Evolutionary conservation across 2,113 vertebrate genomes (phyloP).

Genomic region (Balaenoptera acutorostrata): DNA sequence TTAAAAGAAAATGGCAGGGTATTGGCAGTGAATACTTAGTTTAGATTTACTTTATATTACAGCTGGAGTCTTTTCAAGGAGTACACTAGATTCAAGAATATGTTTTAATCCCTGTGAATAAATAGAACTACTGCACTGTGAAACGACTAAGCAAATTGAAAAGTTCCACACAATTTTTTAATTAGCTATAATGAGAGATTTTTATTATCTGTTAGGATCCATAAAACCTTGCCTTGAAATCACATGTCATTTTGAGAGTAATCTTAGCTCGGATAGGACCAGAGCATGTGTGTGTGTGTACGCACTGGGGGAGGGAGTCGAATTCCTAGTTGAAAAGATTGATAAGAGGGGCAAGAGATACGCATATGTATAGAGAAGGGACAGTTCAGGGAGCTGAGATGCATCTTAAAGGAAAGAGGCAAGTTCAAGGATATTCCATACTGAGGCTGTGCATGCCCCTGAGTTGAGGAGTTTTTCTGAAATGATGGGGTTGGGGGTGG

Average conservation of each 20-base stretch:
- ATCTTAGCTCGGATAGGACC: background rate
- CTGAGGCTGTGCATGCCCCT: background rate
- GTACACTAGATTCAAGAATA: background rate
- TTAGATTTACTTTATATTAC: constrained; percentile 13
- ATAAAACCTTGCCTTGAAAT: background rate
- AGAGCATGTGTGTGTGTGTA: background rate
- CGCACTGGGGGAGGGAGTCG: background rate
- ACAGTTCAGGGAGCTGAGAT: background rate
- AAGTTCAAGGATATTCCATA: background rate
- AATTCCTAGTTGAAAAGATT: background rate
- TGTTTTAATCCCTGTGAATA: background rate
- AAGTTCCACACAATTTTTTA: background rate
- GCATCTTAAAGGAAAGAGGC: background rate
- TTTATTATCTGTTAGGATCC: background rate
- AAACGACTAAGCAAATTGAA: background rate
- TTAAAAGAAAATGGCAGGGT: background rate
- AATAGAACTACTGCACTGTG: background rate
- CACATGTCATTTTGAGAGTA: background rate
- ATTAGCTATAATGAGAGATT: background rate
- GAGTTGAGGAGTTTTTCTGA: background rate
- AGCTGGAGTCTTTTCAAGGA: background rate
- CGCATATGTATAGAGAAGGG: background rate
- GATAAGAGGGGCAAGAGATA: background rate
- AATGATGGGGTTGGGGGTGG: background rate
- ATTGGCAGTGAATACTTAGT: background rate